Evolutionary conservation across 2,888 invertebrate genomes (phyloP).

Genomic region (Gastrophysa polygoni): DNA sequence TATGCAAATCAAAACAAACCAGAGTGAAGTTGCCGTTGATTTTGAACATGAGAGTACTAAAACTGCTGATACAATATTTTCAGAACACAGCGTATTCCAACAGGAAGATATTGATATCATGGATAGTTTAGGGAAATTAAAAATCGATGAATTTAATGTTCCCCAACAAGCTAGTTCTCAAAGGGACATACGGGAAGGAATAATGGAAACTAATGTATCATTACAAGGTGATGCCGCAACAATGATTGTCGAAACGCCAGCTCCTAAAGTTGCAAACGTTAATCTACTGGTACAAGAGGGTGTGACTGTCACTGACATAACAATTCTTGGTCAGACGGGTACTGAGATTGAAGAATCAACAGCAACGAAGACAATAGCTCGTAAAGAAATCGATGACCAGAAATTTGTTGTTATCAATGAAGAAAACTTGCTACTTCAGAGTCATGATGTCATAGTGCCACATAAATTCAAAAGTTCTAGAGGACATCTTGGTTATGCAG

Average conservation of each 20-base stretch:
- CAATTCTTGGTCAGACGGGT: conserved; percentile 52
- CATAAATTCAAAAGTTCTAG: conserved; percentile 43
- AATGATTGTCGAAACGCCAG: conserved; percentile 41
- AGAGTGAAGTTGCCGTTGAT: conserved; percentile 51
- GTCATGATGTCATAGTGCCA: conserved; percentile 48
- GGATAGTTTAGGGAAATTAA: conserved; percentile 47
- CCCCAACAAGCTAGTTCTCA: conserved; percentile 51
- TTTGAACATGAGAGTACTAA: conserved; percentile 20
- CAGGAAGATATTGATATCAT: conserved; percentile 28
- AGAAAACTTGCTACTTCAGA: conserved; percentile 53
- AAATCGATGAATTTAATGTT: conserved; percentile 24
- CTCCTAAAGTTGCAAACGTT: conserved; percentile 48
- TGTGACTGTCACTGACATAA: conserved; percentile 56
- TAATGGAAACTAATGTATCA: conserved; percentile 49
- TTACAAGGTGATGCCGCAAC: conserved; percentile 45
- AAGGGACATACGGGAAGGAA: conserved; percentile 56
- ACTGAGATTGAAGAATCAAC: conserved; percentile 55
- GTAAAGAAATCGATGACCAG: conserved; percentile 53
- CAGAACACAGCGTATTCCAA: conserved; percentile 33
- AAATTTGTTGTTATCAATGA: conserved; percentile 58
- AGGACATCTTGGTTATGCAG: conserved; percentile 41
- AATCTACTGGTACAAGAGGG: conserved; percentile 51
- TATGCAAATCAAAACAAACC: conserved; percentile 51
- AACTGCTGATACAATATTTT: conserved; percentile 28
- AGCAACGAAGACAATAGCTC: conserved; percentile 58